Conservation (phyloP, 1,140 invertebrate species). For the Drosophila sulfurigaster region DNA sequence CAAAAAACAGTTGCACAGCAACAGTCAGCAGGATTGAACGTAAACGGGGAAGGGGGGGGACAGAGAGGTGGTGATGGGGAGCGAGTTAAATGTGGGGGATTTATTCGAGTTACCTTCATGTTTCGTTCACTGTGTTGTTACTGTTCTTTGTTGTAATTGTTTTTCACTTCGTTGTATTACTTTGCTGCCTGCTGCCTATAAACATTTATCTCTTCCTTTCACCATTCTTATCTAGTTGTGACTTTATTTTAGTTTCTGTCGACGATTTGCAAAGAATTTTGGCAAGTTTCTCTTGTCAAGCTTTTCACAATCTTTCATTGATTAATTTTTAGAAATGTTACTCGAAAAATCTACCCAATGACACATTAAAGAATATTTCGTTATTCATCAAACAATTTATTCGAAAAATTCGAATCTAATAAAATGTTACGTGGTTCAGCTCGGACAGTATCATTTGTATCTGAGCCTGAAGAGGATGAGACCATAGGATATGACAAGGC, state of each 20-base stretch:
- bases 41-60: neutral
- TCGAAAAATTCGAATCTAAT: too few species aligned
- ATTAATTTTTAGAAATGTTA: too few species aligned
- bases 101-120: conserved; percentile 45
- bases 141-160: conserved; percentile 50
- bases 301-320: too few species aligned
- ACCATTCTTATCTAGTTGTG: conserved; percentile 2
- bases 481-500: neutral
- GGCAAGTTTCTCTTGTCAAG: too few species aligned
- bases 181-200: neutral
- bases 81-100: conserved; percentile 16
- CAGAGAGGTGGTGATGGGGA: conserved; percentile 1
- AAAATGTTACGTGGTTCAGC: too few species aligned
- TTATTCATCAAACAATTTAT: too few species aligned
- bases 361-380: too few species aligned
- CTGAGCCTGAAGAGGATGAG: too few species aligned
- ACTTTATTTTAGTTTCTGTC: conserved; percentile 17
- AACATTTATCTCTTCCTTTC: conserved; percentile 1
- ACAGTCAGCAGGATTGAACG: conserved; percentile 29
- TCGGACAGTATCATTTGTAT: too few species aligned
- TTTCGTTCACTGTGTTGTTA: conserved; percentile 59
- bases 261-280: conserved; percentile 1
- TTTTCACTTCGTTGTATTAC: conserved; percentile 5
- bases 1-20: conserved; percentile 52
- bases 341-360: too few species aligned